Evolutionary conservation across 2,797 vertebrate genomes (phyloP).

Genomic region (Taenioides sp.): DNA sequence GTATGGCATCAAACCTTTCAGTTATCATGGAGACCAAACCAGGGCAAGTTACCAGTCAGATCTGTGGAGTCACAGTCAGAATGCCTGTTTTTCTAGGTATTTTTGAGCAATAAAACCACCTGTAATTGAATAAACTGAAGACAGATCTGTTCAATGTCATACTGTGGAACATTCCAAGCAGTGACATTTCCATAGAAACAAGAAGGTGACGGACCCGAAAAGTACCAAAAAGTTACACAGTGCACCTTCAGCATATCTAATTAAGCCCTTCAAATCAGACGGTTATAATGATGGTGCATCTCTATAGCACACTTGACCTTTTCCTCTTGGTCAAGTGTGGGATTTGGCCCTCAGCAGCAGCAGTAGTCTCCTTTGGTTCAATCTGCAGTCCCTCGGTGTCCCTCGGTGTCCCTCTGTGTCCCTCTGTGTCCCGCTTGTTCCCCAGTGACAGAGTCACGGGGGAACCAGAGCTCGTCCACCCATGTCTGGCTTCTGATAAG

Average conservation of each 20-base stretch:
- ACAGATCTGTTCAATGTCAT: no score
- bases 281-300: conserved; percentile 14
- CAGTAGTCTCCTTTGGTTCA: conserved; percentile 21
- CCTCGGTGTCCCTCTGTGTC: conserved; percentile 9
- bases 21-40: no score
- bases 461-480: conserved; percentile 30
- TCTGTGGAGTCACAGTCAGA: no score
- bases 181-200: no score
- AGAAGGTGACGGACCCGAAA: no score
- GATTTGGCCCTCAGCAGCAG: conserved; percentile 41
- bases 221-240: no score
- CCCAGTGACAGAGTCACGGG: conserved; percentile 39
- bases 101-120: no score
- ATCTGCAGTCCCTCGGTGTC: conserved; percentile 18
- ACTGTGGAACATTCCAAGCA: no score
- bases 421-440: conserved; percentile 45
- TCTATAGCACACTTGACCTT: conserved; percentile 43
- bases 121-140: no score
- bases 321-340: conserved; percentile 39
- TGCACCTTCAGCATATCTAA: not conserved
- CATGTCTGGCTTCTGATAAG: conserved; percentile 56
- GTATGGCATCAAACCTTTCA: no score
- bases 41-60: no score
- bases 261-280: conserved; percentile 33
- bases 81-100: no score